Evolutionary conservation across 2,888 invertebrate genomes (phyloP), one percentile per base, ranked within the genome.

Genomic region (Mesorhabditis spiculigera): DNA sequence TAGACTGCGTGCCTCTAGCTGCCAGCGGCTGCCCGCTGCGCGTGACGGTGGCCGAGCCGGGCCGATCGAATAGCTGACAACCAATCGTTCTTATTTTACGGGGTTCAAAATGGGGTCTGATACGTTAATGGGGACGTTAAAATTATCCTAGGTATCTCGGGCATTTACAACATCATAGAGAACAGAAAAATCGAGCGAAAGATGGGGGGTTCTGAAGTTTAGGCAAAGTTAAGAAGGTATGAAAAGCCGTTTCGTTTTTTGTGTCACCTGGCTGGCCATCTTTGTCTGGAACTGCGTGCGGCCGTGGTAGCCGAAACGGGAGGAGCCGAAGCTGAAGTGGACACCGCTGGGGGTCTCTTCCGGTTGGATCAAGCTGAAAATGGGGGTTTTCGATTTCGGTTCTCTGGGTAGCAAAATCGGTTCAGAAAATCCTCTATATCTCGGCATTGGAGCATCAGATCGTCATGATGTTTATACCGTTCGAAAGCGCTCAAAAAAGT

Each of bases 221-320:
- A 28, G 28, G 28, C 28, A 28, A 28, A 28, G 3, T 1, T 28
- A 28, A 28, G 16, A 16, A n/a, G 63, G 63, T 16, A 63, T 28
- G 8, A 3, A 3, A 16, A 28, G 28, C 28, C 28, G 28, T 28
- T 28, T 28, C 28, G 3, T 28, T 28, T 28, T 28, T 28, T 28
- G 28, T 28, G 10, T n/a, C 45, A 93, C 91, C 58, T 87, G 86
- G 50, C 88, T 87, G 65, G 92, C 92, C 87, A 92, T 92, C 87
- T 87, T 84, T 3, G 94, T 93, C 90, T 97, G 96, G 88, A 93
- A 95, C 88, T 94, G 93, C 78, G 97, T 98, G 86, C 96, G 91
- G 3, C 97, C 96, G 67, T 93, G 93, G 89, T 95, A 97, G 68
- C 96, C 91, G 90, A 95, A 97, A 83, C 93, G 92, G 13, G 94